These are phyloP conservation scores for Porites divaricata DNA, from an alignment of 92 coral and sea anemone genomes.

Conservation along the genomic window DNA sequence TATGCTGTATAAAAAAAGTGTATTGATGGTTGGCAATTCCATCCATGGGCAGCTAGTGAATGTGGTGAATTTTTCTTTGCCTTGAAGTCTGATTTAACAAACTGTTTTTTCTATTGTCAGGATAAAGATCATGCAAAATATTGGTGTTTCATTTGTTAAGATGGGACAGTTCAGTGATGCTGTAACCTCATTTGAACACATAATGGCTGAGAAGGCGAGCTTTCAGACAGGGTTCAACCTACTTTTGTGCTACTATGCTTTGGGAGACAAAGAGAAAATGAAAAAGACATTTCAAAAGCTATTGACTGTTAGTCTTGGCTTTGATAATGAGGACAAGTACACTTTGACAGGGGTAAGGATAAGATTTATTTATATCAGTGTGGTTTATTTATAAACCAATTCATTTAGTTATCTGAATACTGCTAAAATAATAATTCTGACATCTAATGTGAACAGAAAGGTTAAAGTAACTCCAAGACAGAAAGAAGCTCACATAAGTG, in stretches of 20 bases:
- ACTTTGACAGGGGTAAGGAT: conserved; percentile 80
- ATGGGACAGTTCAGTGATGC: conserved; percentile 94
- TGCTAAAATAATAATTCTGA: too few species aligned
- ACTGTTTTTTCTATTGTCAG: conserved; percentile 24
- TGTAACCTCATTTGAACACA: conserved; percentile 99
- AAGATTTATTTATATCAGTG: not conserved
- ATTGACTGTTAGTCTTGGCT: conserved; percentile 79
- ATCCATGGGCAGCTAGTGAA: not conserved
- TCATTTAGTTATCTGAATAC: too few species aligned
- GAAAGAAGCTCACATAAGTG: too few species aligned
- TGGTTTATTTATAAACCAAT: too few species aligned
- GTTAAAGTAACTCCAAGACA: too few species aligned
- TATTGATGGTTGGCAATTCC: not conserved
- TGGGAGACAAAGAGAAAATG: conserved; percentile 97
- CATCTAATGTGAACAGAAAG: too few species aligned
- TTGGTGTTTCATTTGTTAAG: conserved; percentile 96
- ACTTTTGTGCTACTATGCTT: conserved; percentile 94
- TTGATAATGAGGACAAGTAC: conserved; percentile 97
- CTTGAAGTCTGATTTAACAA: not conserved
- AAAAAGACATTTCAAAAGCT: conserved; percentile 98
- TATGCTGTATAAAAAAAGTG: too few species aligned
- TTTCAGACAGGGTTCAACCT: conserved; percentile 92
- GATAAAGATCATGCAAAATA: conserved; percentile 97
- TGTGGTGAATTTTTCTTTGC: not conserved
- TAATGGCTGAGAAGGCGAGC: conserved; percentile 92